Evolutionary conservation across 2,113 vertebrate genomes (phyloP).

Genomic region (Eolophus roseicapilla): DNA sequence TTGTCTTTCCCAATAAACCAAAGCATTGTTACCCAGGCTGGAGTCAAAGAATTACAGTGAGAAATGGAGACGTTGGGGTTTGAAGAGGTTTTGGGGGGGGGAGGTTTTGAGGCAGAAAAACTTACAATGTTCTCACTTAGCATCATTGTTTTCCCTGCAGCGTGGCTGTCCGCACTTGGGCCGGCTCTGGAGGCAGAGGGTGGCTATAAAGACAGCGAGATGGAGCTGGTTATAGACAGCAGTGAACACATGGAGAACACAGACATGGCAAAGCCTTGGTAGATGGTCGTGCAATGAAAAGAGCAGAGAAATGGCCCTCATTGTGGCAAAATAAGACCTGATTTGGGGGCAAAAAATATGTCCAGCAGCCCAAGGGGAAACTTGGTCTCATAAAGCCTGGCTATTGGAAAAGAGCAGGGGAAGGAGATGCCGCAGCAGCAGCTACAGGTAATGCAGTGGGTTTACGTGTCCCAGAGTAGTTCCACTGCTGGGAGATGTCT

Average conservation of each 20-base stretch:
- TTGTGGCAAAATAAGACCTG: background rate
- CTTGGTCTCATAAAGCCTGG: background rate
- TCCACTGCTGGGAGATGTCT: background rate
- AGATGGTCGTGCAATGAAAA: background rate
- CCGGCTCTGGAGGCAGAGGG: background rate
- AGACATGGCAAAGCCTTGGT: background rate
- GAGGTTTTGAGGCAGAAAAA: background rate
- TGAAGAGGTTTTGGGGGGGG: background rate
- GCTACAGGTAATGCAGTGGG: rapidly evolving
- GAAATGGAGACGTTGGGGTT: background rate
- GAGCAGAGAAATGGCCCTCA: background rate
- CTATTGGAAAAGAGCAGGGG: background rate
- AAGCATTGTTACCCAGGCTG: background rate
- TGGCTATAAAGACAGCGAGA: background rate
- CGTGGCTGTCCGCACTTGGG: background rate
- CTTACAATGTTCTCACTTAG: background rate
- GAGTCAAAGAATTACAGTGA: background rate
- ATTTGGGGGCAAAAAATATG: rapidly evolving
- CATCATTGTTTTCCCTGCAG: background rate
- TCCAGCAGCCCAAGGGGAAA: background rate
- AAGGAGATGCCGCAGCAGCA: background rate
- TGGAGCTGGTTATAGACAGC: background rate
- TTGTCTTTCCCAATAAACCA: slow-evolving; percentile 13
- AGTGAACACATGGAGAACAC: rapidly evolving
- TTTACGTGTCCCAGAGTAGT: background rate